phyloP scores from a whole-genome alignment of 2,113 vertebrate species.

The Meleagris gallopavo region DNA sequence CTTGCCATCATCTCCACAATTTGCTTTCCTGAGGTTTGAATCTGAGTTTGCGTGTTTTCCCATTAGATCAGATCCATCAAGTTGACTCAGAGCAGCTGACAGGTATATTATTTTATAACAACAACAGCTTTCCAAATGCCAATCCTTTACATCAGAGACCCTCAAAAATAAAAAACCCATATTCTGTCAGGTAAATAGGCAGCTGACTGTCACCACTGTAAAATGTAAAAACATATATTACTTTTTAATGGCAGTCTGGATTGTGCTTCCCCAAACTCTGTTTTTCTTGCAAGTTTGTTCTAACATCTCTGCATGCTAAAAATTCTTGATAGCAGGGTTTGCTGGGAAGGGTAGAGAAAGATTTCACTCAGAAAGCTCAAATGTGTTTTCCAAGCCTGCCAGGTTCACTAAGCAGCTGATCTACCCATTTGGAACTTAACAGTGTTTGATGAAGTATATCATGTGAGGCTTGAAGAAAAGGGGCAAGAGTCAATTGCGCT shows the following conservation, averaged over 20 bases:
- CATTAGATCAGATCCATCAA: neutral
- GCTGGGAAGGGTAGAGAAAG: neutral
- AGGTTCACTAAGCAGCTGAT: neutral
- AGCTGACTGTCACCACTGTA: neutral
- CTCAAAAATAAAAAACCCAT: neutral
- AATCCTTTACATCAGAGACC: neutral
- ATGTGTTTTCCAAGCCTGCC: neutral
- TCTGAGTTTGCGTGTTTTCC: neutral
- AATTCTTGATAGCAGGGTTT: neutral
- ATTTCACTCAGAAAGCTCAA: neutral
- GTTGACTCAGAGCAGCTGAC: slow-evolving; percentile 10
- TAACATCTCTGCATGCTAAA: neutral
- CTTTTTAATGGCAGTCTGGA: neutral
- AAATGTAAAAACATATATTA: neutral
- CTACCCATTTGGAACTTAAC: neutral
- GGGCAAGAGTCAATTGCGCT: neutral
- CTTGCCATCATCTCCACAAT: neutral
- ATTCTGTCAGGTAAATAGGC: neutral
- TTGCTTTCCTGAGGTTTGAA: neutral
- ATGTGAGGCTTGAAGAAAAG: neutral
- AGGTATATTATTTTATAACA: neutral
- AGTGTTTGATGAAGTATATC: neutral
- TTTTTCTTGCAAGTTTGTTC: neutral
- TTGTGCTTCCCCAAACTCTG: neutral
- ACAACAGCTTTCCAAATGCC: neutral